Evolutionary conservation across 92 coral and sea anemone species (phyloP), one percentile per base, ranked within the genome.

Genomic region (Heteractis magnifica): DNA sequence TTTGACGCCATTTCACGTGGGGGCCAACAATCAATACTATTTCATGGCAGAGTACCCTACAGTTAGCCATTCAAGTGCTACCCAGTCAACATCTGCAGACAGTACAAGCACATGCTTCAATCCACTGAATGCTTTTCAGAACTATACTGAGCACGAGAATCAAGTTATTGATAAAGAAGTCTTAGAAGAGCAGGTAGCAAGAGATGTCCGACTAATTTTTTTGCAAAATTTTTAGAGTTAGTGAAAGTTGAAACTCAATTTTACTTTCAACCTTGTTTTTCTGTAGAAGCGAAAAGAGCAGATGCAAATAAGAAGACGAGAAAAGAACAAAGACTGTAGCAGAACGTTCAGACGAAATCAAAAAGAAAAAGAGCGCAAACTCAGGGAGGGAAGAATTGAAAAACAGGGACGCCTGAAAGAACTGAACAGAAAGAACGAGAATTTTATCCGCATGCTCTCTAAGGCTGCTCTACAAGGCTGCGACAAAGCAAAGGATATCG

Each of bases 321-420:
- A 95, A 71, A 91, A 94, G 82, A 95, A 95, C 90, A 95, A 90
- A 79, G 97, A 93, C 82, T 95, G 98, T 83, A 95, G 98, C 81
- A 85, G 97, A 77, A 91, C 90, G 80, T 95, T 95, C 88, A 91
- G 98, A 44, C 65, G 93, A 84, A 95, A 95, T 81, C 93, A 92
- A 79, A 95, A 91, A 82, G 93, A 87, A 78, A 91, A 94, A 75
- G 90, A 93, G 75, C 89, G 84, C 78, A 84, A 83, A 48, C 76
- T 95, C 79, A 91, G 86, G 52, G 92, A 83, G 49, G 95, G 97
- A 60, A 88, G 85, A 76, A 77, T 82, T 6, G 95, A 89, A 80
- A 95, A 92, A 78, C 89, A 92, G 77, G 81, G 86, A 75, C 77
- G 75, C 16, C 74, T 92, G 74, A 52, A 77, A 44, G 87, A 84